Percentiles rank a stretch among this genome's conserved stretches.
phyloP scores from a whole-genome alignment of 2,113 vertebrate genomes.

The Melanerpes aurifrons region DNA sequence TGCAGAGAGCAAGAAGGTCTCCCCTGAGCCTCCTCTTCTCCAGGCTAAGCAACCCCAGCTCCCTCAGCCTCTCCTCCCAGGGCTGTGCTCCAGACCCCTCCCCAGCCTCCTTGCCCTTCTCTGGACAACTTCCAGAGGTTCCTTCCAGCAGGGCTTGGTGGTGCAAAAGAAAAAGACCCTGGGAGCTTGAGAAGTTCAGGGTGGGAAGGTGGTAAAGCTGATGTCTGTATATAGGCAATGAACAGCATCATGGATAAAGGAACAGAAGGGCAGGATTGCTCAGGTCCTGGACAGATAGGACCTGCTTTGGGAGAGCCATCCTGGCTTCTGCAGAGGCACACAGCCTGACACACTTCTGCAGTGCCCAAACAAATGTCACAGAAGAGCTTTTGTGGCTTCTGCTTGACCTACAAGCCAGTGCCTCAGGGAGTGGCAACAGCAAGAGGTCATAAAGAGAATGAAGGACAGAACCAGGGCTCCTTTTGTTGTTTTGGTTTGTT shows the following conservation, averaged over 20 bases:
- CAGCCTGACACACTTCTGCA: not conserved
- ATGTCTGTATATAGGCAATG: not conserved
- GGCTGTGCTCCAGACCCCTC: no score
- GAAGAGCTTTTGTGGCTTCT: not conserved
- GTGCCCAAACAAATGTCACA: rapidly evolving
- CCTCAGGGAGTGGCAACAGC: not conserved
- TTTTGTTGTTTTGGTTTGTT: no score
- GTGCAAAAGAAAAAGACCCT: not conserved
- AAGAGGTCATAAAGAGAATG: not conserved
- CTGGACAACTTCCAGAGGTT: no score
- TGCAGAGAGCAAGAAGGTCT: no score
- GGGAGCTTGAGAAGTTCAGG: not conserved
- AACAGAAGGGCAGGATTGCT: not conserved
- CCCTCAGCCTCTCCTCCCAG: no score
- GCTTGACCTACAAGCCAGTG: not conserved
- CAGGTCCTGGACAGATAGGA: not conserved
- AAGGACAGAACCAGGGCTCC: not conserved
- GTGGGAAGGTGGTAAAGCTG: not conserved
- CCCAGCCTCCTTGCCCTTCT: no score
- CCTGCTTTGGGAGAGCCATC: not conserved
- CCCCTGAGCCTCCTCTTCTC: no score
- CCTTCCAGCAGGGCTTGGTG: not conserved
- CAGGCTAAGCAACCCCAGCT: no score
- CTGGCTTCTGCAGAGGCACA: not conserved
- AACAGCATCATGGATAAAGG: not conserved